Evolutionary conservation across 2,888 invertebrate genomes (phyloP), one percentile per base, ranked within the genome.

Genomic region (Limenitis camilla): DNA sequence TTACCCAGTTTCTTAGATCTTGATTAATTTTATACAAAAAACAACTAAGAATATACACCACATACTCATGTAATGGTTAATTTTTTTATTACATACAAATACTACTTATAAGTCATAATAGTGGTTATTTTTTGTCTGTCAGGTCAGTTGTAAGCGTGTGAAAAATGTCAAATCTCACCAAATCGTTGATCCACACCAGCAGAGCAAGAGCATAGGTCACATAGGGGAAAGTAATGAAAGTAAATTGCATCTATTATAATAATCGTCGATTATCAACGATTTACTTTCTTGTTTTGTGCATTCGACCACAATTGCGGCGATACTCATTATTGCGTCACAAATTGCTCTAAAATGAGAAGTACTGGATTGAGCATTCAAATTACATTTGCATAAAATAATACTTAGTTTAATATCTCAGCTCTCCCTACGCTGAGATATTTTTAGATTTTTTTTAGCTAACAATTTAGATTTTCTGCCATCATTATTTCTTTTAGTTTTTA

Each of bases 191-290:
- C 10, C 10, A 27, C 31, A 19, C 35, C 40, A 30, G 31, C 40
- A 30, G 31, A 19, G 32, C 40, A 30, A 19, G 19, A 19, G 31
- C 60, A 53, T 46, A 55, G 60, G 54, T 54, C 60, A 59, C 57
- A n/a, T n/a, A n/a, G n/a, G 61, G 42, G 63, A 62, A 63, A 64
- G 58, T 47, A 48, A 41, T 31, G 50, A 58, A 52, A 55, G 52
- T 47, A 38, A 45, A 50, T 52, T 46, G 43, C 33, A 36, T 33
- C 47, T 32, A 55, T 49, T 32, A 49, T 10, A 38, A 47, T 39
- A 38, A 28, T 39, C n/a, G 11, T 38, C 11, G 27, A 27, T 29
- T 32, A 10, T 32, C 32, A 38, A 11, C 38, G 29, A 39, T 33
- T 39, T 46, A 19, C 47, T 39, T 40, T 42, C 41, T 47, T 38